These are phyloP conservation scores for Crambe crambe DNA, from an alignment of 37 sponge, comb jelly and placozoan genomes.

Conservation along the genomic window DNA sequence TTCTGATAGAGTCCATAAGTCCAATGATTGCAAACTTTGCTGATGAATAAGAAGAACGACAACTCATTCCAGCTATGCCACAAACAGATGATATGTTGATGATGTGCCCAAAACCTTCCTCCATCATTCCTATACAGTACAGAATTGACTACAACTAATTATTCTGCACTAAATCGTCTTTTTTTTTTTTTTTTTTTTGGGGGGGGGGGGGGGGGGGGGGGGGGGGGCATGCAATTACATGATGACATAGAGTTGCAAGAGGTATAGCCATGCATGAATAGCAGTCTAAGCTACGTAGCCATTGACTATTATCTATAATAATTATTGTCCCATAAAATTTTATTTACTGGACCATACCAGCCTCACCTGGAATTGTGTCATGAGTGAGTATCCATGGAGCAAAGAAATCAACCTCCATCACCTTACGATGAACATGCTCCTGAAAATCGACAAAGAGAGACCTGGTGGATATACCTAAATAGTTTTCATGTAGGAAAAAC, in stretches of 20 bases:
- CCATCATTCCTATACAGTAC: conserved; percentile 36
- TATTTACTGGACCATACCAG: no score
- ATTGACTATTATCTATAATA: no score
- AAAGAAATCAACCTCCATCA: conserved; percentile 63
- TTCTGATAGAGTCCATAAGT: conserved; percentile 35
- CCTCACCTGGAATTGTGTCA: conserved; percentile 45
- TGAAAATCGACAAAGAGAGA: conserved; percentile 6
- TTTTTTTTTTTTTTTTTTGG: no score
- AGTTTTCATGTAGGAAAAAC: no score
- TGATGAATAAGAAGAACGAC: conserved; percentile 33
- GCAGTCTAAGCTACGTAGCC: no score
- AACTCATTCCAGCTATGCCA: conserved; percentile 34
- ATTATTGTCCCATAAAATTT: no score
- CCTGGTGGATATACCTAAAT: conserved; percentile 42
- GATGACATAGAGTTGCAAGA: no score
- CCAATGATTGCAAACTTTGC: conserved; percentile 65
- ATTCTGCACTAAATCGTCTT: no score
- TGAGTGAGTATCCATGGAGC: conserved; percentile 52
- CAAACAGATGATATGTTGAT: conserved; percentile 63
- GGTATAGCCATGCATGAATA: no score
- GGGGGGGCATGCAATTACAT: no score
- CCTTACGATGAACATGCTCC: conserved; percentile 13
- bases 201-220: no score
- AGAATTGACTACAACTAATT: no score
- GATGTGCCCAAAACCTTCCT: conserved; percentile 58